phyloP scores from a whole-genome alignment of 2,113 vertebrate species.

The Zosterops hypoxanthus region DNA sequence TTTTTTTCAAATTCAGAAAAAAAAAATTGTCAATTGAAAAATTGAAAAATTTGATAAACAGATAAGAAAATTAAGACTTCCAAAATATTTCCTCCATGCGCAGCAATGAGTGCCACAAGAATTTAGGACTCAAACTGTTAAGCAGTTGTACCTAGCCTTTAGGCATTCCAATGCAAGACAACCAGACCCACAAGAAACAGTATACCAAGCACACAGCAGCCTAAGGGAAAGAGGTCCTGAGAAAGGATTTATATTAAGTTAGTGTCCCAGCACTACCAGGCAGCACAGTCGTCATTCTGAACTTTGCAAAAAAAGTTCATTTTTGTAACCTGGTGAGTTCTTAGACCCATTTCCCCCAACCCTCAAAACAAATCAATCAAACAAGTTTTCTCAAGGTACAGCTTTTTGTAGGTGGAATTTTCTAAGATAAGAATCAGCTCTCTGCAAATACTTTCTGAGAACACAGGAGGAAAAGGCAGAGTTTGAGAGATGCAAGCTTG shows the following conservation, averaged over 20 bases:
- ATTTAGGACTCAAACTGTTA: background rate
- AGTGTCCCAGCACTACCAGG: background rate
- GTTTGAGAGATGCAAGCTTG: background rate
- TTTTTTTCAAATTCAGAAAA: background rate
- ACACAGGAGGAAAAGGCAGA: background rate
- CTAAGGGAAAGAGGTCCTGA: background rate
- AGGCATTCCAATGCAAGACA: background rate
- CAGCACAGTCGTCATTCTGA: background rate
- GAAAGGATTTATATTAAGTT: background rate
- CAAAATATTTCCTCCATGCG: background rate
- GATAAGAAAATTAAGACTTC: background rate
- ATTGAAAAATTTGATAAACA: background rate
- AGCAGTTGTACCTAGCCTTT: background rate
- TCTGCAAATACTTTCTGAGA: background rate
- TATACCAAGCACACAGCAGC: background rate
- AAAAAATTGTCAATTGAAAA: background rate
- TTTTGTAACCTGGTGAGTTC: background rate
- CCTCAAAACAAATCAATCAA: background rate
- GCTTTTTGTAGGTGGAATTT: background rate
- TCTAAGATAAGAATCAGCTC: background rate
- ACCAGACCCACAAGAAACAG: background rate
- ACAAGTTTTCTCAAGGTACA: background rate
- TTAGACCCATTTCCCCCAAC: background rate
- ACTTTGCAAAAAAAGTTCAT: no score
- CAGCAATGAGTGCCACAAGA: background rate